A percentile compares a stretch with the other conserved stretches of the same genome.
phyloP scores from a whole-genome alignment of 2,113 vertebrate species.

The Brachyistius frenatus region DNA sequence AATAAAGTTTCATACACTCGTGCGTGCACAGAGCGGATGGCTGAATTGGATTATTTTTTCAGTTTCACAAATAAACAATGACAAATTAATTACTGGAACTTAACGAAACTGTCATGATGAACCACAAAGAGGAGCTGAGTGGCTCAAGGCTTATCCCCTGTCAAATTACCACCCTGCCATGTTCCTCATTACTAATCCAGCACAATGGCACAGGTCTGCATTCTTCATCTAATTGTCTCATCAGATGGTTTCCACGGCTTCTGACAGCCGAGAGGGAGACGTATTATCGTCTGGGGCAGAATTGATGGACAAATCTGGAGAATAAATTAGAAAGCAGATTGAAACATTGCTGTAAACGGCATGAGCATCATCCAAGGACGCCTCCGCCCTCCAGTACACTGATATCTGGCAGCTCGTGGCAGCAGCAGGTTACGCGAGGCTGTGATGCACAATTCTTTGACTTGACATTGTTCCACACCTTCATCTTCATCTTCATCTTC shows the following conservation, averaged over 20 bases:
- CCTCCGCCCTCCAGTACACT: too few species aligned
- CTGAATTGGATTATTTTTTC: conserved; percentile 44
- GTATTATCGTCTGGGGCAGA: conserved; percentile 9
- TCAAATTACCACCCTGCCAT: conserved; percentile 67
- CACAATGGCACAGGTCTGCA: conserved; percentile 32
- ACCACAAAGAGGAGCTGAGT: conserved; percentile 32
- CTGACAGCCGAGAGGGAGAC: background rate
- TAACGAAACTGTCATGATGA: conserved; percentile 51
- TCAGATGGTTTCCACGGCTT: conserved; percentile 39
- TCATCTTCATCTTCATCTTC: too few species aligned
- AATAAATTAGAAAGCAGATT: conserved; percentile 20
- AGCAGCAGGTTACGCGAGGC: too few species aligned
- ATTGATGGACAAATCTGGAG: background rate
- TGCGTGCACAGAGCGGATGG: background rate
- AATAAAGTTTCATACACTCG: conserved; percentile 13
- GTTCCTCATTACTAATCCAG: conserved; percentile 67
- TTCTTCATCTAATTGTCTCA: conserved; percentile 36
- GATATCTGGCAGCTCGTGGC: too few species aligned
- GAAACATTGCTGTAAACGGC: conserved; percentile 9
- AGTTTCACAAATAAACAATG: conserved; percentile 69
- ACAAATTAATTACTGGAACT: conserved; percentile 72
- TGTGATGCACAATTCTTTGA: too few species aligned
- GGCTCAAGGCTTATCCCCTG: conserved; percentile 58
- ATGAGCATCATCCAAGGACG: too few species aligned
- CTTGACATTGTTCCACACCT: too few species aligned